Percentiles rank a stretch among this genome's conserved stretches.
phyloP scores from a whole-genome alignment of 2,113 vertebrate species.

The Cervus canadensis region DNA sequence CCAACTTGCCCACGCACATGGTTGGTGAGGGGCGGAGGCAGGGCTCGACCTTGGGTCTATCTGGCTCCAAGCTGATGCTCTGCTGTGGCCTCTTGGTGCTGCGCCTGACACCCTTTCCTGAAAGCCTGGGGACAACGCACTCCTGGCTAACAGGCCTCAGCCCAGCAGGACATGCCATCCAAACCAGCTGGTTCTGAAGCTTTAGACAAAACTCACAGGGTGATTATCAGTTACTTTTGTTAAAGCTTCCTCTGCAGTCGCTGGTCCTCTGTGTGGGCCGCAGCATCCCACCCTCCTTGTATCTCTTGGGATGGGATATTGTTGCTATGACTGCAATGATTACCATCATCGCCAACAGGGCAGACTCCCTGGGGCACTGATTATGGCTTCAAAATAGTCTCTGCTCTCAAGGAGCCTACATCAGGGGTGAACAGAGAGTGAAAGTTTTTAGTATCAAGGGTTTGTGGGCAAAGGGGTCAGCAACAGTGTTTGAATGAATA shows the following conservation, averaged over 20 bases:
- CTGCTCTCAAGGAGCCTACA: background rate
- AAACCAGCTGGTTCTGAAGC: background rate
- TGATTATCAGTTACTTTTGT: background rate
- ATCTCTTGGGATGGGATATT: rapidly evolving
- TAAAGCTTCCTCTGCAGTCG: rapidly evolving
- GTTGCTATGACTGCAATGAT: background rate
- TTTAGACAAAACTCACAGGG: background rate
- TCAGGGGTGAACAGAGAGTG: background rate
- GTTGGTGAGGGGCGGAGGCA: background rate
- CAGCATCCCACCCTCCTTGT: rapidly evolving
- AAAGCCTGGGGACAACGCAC: background rate
- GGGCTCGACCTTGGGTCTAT: background rate
- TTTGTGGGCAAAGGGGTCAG: background rate
- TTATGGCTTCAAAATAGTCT: background rate
- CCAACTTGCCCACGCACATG: rapidly evolving
- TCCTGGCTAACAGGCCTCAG: background rate
- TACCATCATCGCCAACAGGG: no score
- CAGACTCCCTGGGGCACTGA: background rate
- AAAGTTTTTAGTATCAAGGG: background rate
- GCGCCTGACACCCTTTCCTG: background rate
- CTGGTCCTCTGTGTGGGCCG: background rate
- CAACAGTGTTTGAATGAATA: background rate
- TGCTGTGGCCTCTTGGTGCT: background rate
- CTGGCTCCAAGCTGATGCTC: background rate
- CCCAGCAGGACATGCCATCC: background rate